Evolutionary conservation across 2,888 invertebrate species (phyloP).

Genomic region (Pogonocherus hispidulus): DNA sequence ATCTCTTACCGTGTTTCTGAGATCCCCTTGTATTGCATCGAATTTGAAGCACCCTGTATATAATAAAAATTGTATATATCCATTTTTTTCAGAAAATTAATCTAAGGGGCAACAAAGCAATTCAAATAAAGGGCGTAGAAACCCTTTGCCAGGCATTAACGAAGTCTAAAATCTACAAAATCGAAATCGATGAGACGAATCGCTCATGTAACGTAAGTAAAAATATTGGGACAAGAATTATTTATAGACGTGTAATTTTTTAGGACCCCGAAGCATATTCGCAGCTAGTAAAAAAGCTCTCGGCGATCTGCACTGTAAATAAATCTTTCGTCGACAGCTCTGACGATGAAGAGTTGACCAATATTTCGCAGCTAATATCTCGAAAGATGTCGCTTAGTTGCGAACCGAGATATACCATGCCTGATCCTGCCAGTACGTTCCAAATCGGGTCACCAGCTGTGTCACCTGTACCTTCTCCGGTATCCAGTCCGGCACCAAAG

Average conservation of each 20-base stretch:
- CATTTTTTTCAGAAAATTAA: slow-evolving; percentile 64
- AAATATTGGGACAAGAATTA: not conserved
- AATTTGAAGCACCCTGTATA: no score
- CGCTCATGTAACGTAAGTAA: slow-evolving; percentile 63
- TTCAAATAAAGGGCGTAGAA: slow-evolving; percentile 62
- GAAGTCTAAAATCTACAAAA: slow-evolving; percentile 61
- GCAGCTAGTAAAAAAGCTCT: slow-evolving; percentile 62
- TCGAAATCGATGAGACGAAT: slow-evolving; percentile 64
- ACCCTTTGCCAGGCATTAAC: slow-evolving; percentile 62
- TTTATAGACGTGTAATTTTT: slow-evolving; percentile 28
- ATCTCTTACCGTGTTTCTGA: no score
- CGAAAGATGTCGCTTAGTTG: slow-evolving; percentile 64
- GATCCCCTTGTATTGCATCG: no score
- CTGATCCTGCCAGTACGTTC: slow-evolving; percentile 43
- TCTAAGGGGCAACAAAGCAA: slow-evolving; percentile 65
- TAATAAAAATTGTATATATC: no score
- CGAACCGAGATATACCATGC: slow-evolving; percentile 55
- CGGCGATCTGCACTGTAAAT: slow-evolving; percentile 63
- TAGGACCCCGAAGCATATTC: slow-evolving; percentile 63
- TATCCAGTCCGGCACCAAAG: slow-evolving; percentile 53
- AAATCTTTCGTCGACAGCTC: slow-evolving; percentile 54
- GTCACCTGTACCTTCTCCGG: slow-evolving; percentile 56
- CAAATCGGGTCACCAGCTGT: slow-evolving; percentile 48
- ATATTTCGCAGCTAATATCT: slow-evolving; percentile 56
- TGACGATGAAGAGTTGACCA: slow-evolving; percentile 54